Conservation (phyloP, 2,888 invertebrate genomes). For the Steromphala cineraria region DNA sequence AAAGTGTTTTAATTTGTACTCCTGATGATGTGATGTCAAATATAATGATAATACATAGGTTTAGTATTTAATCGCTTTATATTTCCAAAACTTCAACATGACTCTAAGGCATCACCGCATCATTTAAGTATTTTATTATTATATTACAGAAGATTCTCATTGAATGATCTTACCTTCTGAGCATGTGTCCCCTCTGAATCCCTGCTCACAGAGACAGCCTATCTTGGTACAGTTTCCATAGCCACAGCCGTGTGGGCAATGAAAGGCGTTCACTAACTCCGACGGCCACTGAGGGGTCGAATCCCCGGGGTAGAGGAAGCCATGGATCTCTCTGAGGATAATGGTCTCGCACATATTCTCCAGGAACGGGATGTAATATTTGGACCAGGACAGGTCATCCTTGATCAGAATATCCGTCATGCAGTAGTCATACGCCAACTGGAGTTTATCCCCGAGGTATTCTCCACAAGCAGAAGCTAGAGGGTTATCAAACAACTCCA, state of each 20-base stretch:
- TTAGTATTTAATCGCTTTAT: too few species aligned
- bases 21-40: too few species aligned
- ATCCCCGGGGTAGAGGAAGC: constrained; percentile 15
- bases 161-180: not conserved
- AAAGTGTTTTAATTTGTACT: too few species aligned
- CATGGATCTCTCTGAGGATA: constrained; percentile 24
- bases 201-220: constrained; percentile 32
- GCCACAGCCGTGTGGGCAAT: constrained; percentile 35
- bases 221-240: constrained; percentile 27
- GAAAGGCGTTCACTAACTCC: constrained; percentile 27
- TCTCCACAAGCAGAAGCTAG: constrained; percentile 37
- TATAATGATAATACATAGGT: too few species aligned
- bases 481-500: constrained; percentile 29
- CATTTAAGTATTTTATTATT: too few species aligned
- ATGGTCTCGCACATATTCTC: constrained; percentile 36
- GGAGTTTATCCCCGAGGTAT: constrained; percentile 28
- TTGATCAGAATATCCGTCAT: constrained; percentile 41
- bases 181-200: constrained; percentile 31
- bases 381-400: constrained; percentile 31
- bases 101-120: too few species aligned
- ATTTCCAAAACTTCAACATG: too few species aligned
- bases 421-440: constrained; percentile 37
- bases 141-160: too few species aligned
- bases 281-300: constrained; percentile 31
- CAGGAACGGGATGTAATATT: constrained; percentile 25